Conservation (phyloP, 2,888 invertebrate genomes). For the Dasysyrphus albostriatus region DNA sequence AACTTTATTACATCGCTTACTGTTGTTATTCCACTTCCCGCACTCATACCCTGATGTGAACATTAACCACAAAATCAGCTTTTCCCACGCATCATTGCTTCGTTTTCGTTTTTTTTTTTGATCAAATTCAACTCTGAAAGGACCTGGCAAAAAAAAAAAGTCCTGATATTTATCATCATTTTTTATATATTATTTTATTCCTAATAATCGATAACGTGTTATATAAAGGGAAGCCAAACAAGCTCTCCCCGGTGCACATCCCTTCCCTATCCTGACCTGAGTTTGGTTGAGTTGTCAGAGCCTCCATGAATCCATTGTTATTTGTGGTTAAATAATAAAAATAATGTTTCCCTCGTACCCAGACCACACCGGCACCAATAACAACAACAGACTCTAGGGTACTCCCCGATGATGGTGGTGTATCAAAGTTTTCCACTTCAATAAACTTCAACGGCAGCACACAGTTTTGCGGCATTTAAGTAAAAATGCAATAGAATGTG, state of each 20-base stretch:
- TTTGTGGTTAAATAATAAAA: constrained; percentile 57
- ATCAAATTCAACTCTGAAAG: neutral
- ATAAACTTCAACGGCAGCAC: constrained; percentile 44
- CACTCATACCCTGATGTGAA: neutral
- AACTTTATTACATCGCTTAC: constrained; percentile 36
- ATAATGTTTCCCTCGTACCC: constrained; percentile 14
- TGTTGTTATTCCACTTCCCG: constrained; percentile 32
- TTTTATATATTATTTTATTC: constrained; percentile 20
- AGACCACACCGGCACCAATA: constrained; percentile 5
- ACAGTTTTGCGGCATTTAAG: constrained; percentile 54
- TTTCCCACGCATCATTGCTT: constrained; percentile 27
- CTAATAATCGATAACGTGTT: constrained; percentile 62
- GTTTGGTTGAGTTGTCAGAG: constrained; percentile 42
- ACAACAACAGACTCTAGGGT: neutral
- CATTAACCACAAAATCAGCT: constrained; percentile 23
- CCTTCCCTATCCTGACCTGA: neutral
- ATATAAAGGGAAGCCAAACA: constrained; percentile 8
- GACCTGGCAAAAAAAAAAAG: constrained; percentile 24
- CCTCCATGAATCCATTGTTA: constrained; percentile 54
- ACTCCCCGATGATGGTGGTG: neutral
- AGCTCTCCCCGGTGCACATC: neutral
- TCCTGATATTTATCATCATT: constrained; percentile 51
- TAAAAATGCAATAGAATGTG: constrained; percentile 63
- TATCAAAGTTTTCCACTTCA: constrained; percentile 65
- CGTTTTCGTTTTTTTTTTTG: neutral